These are phyloP conservation scores for Gnatocerus cornutus DNA, from an alignment of 2,888 invertebrate species.

Conservation along the genomic window DNA sequence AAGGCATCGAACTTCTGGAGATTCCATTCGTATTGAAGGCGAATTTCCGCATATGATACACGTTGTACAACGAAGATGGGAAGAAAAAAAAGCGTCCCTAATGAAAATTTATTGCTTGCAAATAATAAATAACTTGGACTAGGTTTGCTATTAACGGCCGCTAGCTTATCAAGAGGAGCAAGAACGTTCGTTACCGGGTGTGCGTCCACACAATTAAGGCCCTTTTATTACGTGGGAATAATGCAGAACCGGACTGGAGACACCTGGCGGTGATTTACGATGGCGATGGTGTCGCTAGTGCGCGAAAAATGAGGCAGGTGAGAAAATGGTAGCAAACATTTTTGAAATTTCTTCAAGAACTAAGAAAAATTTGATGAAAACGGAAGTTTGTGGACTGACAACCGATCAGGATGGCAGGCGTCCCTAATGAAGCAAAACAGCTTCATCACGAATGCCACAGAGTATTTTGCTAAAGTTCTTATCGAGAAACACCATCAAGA, in stretches of 20 bases:
- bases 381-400: too few species aligned
- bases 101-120: conserved; percentile 40
- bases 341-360: too few species aligned
- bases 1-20: not conserved
- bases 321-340: too few species aligned
- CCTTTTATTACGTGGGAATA: conserved; percentile 41
- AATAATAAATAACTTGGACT: conserved; percentile 32
- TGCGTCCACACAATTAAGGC: conserved; percentile 36
- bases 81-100: conserved; percentile 25
- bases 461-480: too few species aligned
- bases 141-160: conserved; percentile 21
- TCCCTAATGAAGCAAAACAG: too few species aligned
- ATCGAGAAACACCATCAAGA: too few species aligned
- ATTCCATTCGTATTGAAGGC: conserved; percentile 4
- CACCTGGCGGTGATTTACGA: conserved; percentile 43
- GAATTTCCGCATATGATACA: conserved; percentile 32
- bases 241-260: conserved; percentile 39
- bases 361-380: too few species aligned
- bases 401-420: too few species aligned
- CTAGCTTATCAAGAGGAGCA: conserved; percentile 30
- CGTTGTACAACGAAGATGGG: conserved; percentile 16
- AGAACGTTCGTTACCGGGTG: conserved; percentile 18
- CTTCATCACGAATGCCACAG: too few species aligned
- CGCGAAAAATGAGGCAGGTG: too few species aligned
- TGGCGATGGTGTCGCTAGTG: not conserved